phyloP scores from a whole-genome alignment of 2,113 vertebrate species.

The Phrynocephalus versicolor region DNA sequence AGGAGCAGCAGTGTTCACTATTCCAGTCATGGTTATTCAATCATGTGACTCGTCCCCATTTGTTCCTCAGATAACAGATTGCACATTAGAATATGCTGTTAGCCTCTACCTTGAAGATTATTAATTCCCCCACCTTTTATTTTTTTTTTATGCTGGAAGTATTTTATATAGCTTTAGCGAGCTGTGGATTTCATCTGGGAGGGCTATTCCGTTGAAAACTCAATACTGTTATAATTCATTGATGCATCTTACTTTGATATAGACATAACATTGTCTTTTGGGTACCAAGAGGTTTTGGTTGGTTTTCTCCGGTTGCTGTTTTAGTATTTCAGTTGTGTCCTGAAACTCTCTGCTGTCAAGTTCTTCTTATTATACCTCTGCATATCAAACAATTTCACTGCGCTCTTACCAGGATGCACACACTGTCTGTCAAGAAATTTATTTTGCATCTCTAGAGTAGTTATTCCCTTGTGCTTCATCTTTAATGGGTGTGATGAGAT shows the following conservation, averaged over 20 bases:
- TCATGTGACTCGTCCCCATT: neutral
- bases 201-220: neutral
- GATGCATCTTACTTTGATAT: neutral
- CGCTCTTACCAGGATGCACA: neutral
- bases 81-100: neutral
- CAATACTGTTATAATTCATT: neutral
- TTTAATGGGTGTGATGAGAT: slow-evolving; percentile 18
- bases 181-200: slow-evolving; percentile 19
- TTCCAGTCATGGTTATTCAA: neutral
- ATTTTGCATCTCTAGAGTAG: slow-evolving; percentile 38
- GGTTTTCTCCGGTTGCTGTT: neutral
- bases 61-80: neutral
- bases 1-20: neutral
- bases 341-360: accelerated
- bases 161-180: neutral
- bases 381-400: slow-evolving; percentile 8
- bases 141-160: neutral
- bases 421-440: neutral
- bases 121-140: too few relatives aligned
- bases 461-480: neutral
- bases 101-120: neutral
- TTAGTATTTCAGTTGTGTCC: neutral
- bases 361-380: accelerated
- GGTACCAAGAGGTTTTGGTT: neutral
- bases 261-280: neutral